Conservation (phyloP, 2,797 vertebrate genomes). For the Aldrovandia affinis region DNA sequence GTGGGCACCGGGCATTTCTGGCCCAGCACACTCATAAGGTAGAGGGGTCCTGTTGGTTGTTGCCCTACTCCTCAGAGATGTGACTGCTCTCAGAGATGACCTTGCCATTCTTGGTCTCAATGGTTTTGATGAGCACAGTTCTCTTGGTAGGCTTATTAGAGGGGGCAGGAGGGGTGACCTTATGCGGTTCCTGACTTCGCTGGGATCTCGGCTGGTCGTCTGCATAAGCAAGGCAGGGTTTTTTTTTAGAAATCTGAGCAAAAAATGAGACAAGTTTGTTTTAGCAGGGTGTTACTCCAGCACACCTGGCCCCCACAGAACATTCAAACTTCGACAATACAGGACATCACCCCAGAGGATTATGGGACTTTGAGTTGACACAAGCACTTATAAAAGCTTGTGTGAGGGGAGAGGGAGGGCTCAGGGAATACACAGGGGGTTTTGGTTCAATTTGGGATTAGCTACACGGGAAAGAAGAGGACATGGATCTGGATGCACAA, state of each 20-base stretch:
- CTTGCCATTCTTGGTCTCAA: slow-evolving; percentile 57
- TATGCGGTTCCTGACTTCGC: not conserved
- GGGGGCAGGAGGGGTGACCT: not conserved
- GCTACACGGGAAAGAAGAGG: not conserved
- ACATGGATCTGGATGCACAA: too few species aligned
- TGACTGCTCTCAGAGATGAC: slow-evolving; percentile 59
- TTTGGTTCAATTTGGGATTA: not conserved
- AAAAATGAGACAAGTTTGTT: slow-evolving; percentile 63
- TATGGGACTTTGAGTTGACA: not conserved
- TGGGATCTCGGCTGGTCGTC: slow-evolving; percentile 48
- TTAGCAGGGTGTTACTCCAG: slow-evolving; percentile 47
- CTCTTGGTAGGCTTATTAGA: slow-evolving; percentile 37
- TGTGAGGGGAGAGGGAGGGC: not conserved
- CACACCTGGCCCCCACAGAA: not conserved
- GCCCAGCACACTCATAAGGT: not conserved
- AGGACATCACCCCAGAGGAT: not conserved
- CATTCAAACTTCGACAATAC: not conserved
- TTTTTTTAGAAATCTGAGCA: slow-evolving; percentile 69
- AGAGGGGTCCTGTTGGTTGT: too few species aligned
- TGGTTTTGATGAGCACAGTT: slow-evolving; percentile 59
- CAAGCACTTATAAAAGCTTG: not conserved
- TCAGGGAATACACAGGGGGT: not conserved
- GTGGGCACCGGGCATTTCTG: not conserved
- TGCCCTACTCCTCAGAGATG: slow-evolving; percentile 46
- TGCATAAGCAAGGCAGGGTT: slow-evolving; percentile 66